A percentile compares a stretch with the other conserved stretches of the same genome.
These are phyloP conservation scores for Escarpia spicata DNA, from an alignment of 2,888 invertebrate species.

Conservation along the genomic window DNA sequence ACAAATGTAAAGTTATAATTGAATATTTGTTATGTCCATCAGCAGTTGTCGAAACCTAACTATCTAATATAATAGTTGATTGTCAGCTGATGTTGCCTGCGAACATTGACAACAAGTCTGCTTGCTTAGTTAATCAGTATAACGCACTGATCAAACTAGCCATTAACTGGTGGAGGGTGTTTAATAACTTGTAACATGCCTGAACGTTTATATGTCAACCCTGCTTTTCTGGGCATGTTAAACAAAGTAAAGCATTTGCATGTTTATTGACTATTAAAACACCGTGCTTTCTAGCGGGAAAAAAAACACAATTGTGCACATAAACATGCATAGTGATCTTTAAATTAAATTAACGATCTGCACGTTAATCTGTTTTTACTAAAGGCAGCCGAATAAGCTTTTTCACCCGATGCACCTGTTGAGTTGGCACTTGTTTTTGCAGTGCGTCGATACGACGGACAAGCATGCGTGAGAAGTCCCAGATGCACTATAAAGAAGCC, in stretches of 20 bases:
- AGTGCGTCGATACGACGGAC: constrained; percentile 94
- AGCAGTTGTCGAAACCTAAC: too few relatives aligned
- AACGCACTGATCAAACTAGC: background rate
- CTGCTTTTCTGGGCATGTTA: background rate
- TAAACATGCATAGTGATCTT: background rate
- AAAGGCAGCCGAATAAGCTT: background rate
- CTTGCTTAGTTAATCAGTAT: background rate
- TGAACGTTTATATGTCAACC: background rate
- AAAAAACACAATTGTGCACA: background rate
- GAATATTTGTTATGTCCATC: too few relatives aligned
- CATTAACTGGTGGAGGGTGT: background rate
- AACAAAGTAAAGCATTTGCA: background rate
- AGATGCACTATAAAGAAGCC: constrained; percentile 93
- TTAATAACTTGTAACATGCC: background rate
- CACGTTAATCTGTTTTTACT: background rate
- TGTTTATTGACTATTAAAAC: background rate
- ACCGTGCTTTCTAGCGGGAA: background rate
- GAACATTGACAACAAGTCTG: background rate
- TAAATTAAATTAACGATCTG: background rate
- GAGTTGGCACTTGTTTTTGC: constrained; percentile 40
- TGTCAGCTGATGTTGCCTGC: too few relatives aligned
- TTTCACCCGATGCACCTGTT: background rate
- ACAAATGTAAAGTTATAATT: too few relatives aligned
- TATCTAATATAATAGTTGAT: too few relatives aligned
- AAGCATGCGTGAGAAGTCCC: constrained; percentile 90